phyloP scores from a whole-genome alignment of 2,797 vertebrate genomes.

The Centropyge bicolor region DNA sequence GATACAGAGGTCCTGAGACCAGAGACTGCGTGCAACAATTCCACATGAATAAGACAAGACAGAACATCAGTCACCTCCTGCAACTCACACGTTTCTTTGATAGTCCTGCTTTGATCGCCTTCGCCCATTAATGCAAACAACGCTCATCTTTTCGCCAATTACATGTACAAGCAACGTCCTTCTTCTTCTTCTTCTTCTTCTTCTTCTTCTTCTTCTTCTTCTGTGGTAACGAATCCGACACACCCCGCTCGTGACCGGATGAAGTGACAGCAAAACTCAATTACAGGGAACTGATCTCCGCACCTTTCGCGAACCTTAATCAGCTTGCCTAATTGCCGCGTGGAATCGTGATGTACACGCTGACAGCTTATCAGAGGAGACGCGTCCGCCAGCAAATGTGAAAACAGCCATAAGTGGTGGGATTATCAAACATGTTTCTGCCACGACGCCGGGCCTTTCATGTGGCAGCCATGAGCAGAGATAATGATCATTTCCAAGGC shows the following conservation, averaged over 20 bases:
- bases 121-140: constrained; percentile 27
- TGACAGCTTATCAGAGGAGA: constrained; percentile 51
- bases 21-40: constrained; percentile 64
- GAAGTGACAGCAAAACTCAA: constrained; percentile 30
- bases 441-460: constrained; percentile 61
- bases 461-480: constrained; percentile 59
- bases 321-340: constrained; percentile 47
- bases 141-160: background rate
- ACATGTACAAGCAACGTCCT: background rate
- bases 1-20: constrained; percentile 80
- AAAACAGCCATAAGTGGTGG: constrained; percentile 70
- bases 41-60: constrained; percentile 66
- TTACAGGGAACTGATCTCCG: constrained; percentile 12
- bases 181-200: background rate
- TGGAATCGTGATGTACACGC: constrained; percentile 36
- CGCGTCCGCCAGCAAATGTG: constrained; percentile 41
- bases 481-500: constrained; percentile 73
- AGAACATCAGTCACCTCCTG: constrained; percentile 61
- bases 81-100: constrained; percentile 51
- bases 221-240: background rate
- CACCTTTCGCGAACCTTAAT: constrained; percentile 39
- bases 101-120: constrained; percentile 46
- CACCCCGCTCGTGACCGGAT: background rate
- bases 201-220: background rate
- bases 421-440: constrained; percentile 70